phyloP scores from a whole-genome alignment of 37 sponge, comb jelly and placozoan species.

The Tethya wilhelma region DNA sequence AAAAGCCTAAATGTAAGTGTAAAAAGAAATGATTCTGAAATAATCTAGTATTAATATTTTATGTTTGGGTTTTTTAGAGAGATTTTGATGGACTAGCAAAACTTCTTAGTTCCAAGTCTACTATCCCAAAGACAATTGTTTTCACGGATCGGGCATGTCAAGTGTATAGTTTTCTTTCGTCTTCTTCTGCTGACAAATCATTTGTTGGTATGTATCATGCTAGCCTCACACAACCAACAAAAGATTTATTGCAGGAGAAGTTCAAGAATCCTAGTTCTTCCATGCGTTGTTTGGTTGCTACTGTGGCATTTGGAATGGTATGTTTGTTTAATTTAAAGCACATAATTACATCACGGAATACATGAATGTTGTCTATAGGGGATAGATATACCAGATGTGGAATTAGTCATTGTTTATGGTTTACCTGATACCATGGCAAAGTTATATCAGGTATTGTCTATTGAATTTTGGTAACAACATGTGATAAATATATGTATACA shows the following conservation, averaged over 20 bases:
- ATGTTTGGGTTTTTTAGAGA: background rate
- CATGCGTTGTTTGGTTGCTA: slow-evolving; percentile 10
- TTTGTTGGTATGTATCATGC: no score
- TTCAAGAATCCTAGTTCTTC: background rate
- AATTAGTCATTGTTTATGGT: slow-evolving; percentile 4
- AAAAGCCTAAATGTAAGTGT: slow-evolving; percentile 12
- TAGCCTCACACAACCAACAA: background rate
- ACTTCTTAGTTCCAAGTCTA: background rate
- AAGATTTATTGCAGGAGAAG: background rate
- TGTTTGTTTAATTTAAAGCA: background rate
- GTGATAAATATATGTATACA: no score
- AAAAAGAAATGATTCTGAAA: background rate
- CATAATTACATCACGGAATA: background rate
- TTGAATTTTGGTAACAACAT: background rate
- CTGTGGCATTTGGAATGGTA: slow-evolving; percentile 8
- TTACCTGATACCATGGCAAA: background rate
- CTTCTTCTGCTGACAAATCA: background rate
- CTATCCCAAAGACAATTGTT: slow-evolving; percentile 6
- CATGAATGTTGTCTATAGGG: background rate
- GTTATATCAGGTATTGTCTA: slow-evolving; percentile 6
- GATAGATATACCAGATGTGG: slow-evolving; percentile 21
- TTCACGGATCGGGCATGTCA: background rate
- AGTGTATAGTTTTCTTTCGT: background rate
- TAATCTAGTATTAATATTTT: background rate
- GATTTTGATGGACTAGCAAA: background rate